Evolutionary conservation across 2,888 invertebrate species (phyloP).

Genomic region (Mythimna vitellina): DNA sequence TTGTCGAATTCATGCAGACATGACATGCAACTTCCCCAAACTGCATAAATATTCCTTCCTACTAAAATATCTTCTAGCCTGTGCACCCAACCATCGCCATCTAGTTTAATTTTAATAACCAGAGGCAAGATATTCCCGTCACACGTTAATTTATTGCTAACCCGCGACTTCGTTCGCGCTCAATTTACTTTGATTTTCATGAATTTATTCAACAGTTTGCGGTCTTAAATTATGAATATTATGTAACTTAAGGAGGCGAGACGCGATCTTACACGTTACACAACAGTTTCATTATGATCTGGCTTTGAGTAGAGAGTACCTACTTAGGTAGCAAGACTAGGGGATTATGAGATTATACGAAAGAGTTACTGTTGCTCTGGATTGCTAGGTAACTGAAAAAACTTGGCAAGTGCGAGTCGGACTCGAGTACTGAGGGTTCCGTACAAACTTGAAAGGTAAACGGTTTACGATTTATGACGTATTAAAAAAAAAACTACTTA

Average conservation of each 20-base stretch:
- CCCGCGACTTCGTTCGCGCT: conserved; percentile 48
- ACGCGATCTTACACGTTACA: conserved; percentile 18
- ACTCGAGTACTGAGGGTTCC: too few relatives aligned
- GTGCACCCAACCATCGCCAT: conserved; percentile 28
- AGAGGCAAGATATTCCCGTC: conserved; percentile 18
- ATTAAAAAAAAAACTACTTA: too few relatives aligned
- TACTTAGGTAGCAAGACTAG: background rate
- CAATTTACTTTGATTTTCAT: conserved; percentile 63
- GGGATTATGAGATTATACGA: too few relatives aligned
- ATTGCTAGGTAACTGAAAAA: background rate
- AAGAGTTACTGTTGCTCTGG: too few relatives aligned
- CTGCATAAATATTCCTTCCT: background rate
- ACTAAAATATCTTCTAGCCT: conserved; percentile 37
- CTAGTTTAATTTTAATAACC: conserved; percentile 51
- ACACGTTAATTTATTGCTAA: conserved; percentile 57
- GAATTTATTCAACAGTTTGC: conserved; percentile 60
- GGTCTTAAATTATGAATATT: conserved; percentile 54
- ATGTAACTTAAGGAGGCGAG: conserved; percentile 27
- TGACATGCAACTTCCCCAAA: background rate
- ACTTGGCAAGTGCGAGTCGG: too few relatives aligned
- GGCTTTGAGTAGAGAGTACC: background rate
- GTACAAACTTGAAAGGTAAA: too few relatives aligned
- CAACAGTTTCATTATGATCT: conserved; percentile 22
- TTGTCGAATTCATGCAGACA: too few relatives aligned
- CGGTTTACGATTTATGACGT: too few relatives aligned